phyloP scores from a whole-genome alignment of 2,888 invertebrate species.

The Agriopis marginaria region DNA sequence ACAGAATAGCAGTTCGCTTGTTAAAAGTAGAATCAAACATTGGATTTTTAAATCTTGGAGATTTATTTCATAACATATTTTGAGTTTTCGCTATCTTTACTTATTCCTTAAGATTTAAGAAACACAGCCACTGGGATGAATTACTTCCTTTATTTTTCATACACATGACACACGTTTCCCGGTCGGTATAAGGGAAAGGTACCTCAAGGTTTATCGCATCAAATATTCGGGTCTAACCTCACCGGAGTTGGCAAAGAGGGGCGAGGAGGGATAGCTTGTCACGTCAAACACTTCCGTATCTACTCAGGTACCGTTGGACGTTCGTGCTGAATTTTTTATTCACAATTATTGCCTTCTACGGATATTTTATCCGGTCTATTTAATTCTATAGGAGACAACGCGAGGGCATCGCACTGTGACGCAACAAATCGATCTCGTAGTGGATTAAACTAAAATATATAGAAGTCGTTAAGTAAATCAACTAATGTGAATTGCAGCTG shows the following conservation, averaged over 20 bases:
- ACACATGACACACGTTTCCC: slow-evolving; percentile 7
- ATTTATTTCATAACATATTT: not conserved
- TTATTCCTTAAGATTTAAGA: slow-evolving; percentile 2
- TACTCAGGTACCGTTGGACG: slow-evolving; percentile 56
- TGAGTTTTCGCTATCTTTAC: not conserved
- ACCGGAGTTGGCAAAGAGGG: slow-evolving; percentile 37
- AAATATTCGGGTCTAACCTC: slow-evolving; percentile 57
- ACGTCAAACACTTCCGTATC: slow-evolving; percentile 53
- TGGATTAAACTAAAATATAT: slow-evolving; percentile 18
- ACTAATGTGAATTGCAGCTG: slow-evolving; percentile 31
- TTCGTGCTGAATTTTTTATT: slow-evolving; percentile 77
- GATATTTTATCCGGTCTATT: slow-evolving; percentile 69
- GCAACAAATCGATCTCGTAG: slow-evolving; percentile 44
- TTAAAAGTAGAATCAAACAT: too few relatives aligned
- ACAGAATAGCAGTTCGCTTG: too few relatives aligned
- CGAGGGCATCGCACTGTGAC: slow-evolving; percentile 42
- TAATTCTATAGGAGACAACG: slow-evolving; percentile 56
- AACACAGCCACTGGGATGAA: not conserved
- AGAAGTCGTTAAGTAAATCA: slow-evolving; percentile 28
- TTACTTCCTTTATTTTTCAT: slow-evolving; percentile 10
- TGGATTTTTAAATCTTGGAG: not conserved
- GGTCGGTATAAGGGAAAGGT: slow-evolving; percentile 18
- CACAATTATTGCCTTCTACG: slow-evolving; percentile 71
- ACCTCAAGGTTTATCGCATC: slow-evolving; percentile 49
- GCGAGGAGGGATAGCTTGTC: slow-evolving; percentile 36